Evolutionary conservation across 2,113 vertebrate species (phyloP).

Genomic region (Rhinolophus sinicus): DNA sequence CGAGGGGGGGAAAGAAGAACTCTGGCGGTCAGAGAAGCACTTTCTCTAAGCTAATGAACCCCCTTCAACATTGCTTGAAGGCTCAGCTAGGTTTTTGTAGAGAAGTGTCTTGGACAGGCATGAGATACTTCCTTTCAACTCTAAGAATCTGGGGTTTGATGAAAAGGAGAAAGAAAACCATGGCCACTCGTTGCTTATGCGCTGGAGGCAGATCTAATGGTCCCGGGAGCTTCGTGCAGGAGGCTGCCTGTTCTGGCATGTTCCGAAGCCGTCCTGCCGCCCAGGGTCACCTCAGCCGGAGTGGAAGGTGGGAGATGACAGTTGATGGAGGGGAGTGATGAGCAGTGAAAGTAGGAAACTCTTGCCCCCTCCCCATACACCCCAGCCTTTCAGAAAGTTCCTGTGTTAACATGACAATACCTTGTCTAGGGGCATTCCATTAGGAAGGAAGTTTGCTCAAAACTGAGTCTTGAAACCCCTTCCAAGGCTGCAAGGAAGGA

Average conservation of each 20-base stretch:
- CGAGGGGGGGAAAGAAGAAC: background rate
- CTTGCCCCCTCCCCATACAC: fast-evolving
- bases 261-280: background rate
- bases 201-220: background rate
- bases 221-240: background rate
- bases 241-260: background rate
- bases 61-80: background rate
- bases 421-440: background rate
- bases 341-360: background rate
- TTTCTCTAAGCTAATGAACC: background rate
- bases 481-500: background rate
- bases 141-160: background rate
- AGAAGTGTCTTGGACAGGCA: background rate
- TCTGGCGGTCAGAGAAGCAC: too few species aligned
- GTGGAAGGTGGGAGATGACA: background rate
- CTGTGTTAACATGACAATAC: too few species aligned
- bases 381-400: background rate
- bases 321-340: background rate
- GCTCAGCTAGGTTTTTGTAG: background rate
- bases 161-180: background rate
- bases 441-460: background rate
- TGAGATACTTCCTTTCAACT: background rate
- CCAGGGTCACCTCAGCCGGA: background rate
- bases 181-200: background rate
- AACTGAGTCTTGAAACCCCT: background rate